Percentiles rank a stretch among this genome's conserved stretches.
phyloP scores from a whole-genome alignment of 2,797 vertebrate genomes.

The Channallabes apus region DNA sequence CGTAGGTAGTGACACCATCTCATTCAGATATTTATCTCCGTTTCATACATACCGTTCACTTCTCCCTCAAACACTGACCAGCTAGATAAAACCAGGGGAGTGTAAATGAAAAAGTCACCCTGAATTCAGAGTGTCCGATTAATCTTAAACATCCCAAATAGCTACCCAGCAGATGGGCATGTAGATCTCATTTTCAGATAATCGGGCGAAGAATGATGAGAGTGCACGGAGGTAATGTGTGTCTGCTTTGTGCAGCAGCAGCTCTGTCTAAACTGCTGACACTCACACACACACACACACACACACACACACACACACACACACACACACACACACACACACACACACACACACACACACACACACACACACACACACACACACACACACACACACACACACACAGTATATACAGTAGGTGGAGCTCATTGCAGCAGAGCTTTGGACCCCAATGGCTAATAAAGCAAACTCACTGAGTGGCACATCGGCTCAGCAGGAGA shows the following conservation, averaged over 20 bases:
- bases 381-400: not conserved
- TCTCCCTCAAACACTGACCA: slow-evolving; percentile 30
- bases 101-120: slow-evolving; percentile 52
- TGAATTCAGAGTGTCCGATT: slow-evolving; percentile 39
- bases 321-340: not conserved
- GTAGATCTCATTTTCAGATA: slow-evolving; percentile 45
- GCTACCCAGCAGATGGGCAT: slow-evolving; percentile 28
- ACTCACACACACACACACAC: not conserved
- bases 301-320: not conserved
- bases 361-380: not conserved
- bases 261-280: slow-evolving; percentile 26
- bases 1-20: not conserved
- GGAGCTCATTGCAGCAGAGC: not conserved
- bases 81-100: slow-evolving; percentile 16
- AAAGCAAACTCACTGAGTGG: slow-evolving; percentile 62
- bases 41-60: slow-evolving; percentile 26
- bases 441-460: slow-evolving; percentile 41
- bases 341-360: not conserved
- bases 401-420: too few species aligned
- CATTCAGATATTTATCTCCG: slow-evolving; percentile 29
- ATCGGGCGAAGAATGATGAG: slow-evolving; percentile 20
- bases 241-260: slow-evolving; percentile 43
- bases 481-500: slow-evolving; percentile 40
- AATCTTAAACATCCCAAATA: slow-evolving; percentile 27
- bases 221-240: slow-evolving; percentile 3